A percentile compares a stretch with the other conserved stretches of the same genome.
Evolutionary conservation across 2,797 vertebrate species (phyloP).

Genomic region (Aselliscus stoliczkanus): DNA sequence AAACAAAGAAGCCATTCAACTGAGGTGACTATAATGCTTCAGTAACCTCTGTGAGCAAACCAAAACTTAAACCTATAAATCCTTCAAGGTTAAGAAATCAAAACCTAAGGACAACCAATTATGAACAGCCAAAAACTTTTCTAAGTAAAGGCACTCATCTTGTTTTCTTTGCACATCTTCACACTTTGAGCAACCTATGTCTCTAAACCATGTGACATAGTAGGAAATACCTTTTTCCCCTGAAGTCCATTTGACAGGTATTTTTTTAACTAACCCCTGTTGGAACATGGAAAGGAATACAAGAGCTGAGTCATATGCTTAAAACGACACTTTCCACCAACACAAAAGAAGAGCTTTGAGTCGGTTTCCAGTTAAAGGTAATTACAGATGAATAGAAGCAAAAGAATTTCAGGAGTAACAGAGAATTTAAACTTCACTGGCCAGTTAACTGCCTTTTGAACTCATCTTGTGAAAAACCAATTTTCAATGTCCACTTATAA

Average conservation of each 20-base stretch:
- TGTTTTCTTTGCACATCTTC: neutral
- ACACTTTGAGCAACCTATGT: neutral
- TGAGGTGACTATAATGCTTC: neutral
- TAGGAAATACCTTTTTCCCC: neutral
- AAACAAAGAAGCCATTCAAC: neutral
- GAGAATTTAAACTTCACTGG: neutral
- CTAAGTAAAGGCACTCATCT: neutral
- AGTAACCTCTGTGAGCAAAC: neutral
- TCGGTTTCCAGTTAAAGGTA: neutral
- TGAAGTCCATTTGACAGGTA: neutral
- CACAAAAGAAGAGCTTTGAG: neutral
- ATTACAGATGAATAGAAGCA: neutral
- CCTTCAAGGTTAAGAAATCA: neutral
- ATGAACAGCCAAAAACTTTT: neutral
- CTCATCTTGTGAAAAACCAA: neutral
- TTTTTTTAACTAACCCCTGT: neutral
- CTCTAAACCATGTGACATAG: neutral
- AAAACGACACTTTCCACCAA: neutral
- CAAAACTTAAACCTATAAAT: neutral
- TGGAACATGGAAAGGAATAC: neutral
- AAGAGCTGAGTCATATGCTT: neutral
- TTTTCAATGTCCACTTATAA: neutral
- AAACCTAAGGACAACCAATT: neutral
- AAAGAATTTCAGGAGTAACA: neutral
- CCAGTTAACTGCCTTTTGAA: neutral